A percentile compares a stretch with the other conserved stretches of the same genome.
These are phyloP conservation scores for Enteromius anoplus DNA, from an alignment of 2,797 vertebrate genomes.

Conservation along the genomic window DNA sequence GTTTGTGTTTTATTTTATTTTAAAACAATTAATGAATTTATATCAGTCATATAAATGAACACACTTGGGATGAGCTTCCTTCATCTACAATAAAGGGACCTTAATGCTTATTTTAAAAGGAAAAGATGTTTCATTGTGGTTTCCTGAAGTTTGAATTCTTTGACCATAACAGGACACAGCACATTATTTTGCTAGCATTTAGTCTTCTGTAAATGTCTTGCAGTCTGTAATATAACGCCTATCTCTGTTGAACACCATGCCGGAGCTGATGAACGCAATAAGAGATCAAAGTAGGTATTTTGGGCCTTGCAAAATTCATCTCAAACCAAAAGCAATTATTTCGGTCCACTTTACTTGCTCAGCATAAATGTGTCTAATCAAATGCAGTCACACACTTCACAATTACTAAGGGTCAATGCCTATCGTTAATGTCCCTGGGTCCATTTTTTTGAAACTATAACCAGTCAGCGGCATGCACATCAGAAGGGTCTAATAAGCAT, in stretches of 20 bases:
- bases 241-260: constrained; percentile 5
- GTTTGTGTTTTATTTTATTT: not conserved
- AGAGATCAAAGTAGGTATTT: constrained; percentile 21
- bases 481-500: constrained; percentile 28
- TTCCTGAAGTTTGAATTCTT: not conserved
- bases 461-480: constrained; percentile 21
- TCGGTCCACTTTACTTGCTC: constrained; percentile 13
- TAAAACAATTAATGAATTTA: not conserved
- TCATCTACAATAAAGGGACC: not conserved
- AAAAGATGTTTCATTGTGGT: constrained; percentile 1
- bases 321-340: constrained; percentile 17
- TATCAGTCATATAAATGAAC: not conserved
- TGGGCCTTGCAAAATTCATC: not conserved
- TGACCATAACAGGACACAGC: not conserved
- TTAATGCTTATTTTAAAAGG: not conserved
- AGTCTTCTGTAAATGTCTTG: not conserved
- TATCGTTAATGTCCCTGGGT: constrained; percentile 18
- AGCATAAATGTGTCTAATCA: constrained; percentile 26
- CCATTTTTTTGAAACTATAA: constrained; percentile 15
- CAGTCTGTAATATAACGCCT: not conserved
- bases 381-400: constrained; percentile 40
- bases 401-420: constrained; percentile 26
- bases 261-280: constrained; percentile 5
- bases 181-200: not conserved
- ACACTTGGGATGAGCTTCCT: not conserved